Evolutionary conservation across 2,113 vertebrate species (phyloP), one percentile per base, ranked within the genome.

Genomic region (Pseudorectes ferrugineus): DNA sequence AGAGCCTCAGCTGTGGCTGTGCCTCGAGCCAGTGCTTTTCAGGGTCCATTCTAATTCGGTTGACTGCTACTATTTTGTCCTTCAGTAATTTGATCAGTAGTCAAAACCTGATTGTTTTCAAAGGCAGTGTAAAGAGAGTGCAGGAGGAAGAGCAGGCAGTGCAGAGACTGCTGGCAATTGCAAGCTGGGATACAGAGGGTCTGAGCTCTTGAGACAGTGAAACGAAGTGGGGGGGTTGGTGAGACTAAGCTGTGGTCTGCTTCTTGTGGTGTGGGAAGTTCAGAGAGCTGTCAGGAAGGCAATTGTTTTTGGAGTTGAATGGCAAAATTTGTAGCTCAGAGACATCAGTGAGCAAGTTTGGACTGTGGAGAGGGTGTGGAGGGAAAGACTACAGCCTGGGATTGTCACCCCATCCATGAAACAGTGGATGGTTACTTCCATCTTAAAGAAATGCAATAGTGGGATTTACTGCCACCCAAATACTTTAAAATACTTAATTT

Each of bases 151-250:
- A 58, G 18, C 6, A 6, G 3, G 49, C 14, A 48, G 38, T 14
- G 65, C 24, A 54, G 43, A 46, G 12, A 24, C 12, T 10, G 22
- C 33, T 61, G 57, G 35, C 6, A 71, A 8, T 14, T 46, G 26
- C 42, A 51, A 19, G 33, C 45, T 59, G 43, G 49, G 16, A 38
- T 36, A 31, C 2, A 3, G 33, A n/a, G 38, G 10, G 40, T 15
- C 18, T 12, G 73, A 75, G n/a, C 21, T n/a, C 46, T 25, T 76
- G 13, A 76, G 20, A 29, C 2, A 12, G 15, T 72, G 63, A 57
- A 62, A 66, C 0, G 0, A 52, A 75, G 17, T 51, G 10, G 1
- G 14, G 6, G 5, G 4, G 6, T 62, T 62, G 23, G 14, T 49
- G 42, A 20, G 11, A n/a, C 26, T 46, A 57, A 55, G 8, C 3